Percentiles rank a stretch among this genome's conserved stretches.
Conservation (phyloP, 2,797 vertebrate genomes). For the Thaleichthys pacificus region DNA sequence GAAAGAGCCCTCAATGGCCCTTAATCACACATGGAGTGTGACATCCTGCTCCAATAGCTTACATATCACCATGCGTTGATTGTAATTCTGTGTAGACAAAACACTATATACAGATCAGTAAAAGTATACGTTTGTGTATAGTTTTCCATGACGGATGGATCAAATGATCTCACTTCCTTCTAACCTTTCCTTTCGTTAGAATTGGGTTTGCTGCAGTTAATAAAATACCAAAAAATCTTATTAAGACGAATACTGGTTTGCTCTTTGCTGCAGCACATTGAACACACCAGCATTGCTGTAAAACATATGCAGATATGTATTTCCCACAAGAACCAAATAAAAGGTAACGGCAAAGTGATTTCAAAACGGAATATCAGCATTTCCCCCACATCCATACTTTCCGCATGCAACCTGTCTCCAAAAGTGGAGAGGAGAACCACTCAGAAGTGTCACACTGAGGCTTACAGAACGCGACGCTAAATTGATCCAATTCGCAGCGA, state of each 20-base stretch:
- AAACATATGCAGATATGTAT: constrained; percentile 15
- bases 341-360: constrained; percentile 3
- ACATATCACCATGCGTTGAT: constrained; percentile 21
- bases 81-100: constrained; percentile 29
- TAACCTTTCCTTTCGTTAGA: neutral
- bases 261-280: neutral
- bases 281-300: neutral
- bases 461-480: constrained; percentile 37
- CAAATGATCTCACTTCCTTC: neutral
- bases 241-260: neutral
- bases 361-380: constrained; percentile 8
- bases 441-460: constrained; percentile 15
- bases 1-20: too few species aligned
- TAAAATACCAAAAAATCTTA: neutral
- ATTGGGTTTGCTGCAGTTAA: neutral
- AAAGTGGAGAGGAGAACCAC: neutral
- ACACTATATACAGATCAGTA: neutral
- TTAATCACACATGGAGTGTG: too few species aligned
- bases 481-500: constrained; percentile 34
- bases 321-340: constrained; percentile 8
- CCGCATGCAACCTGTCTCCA: constrained; percentile 18
- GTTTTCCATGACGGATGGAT: neutral
- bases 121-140: neutral
- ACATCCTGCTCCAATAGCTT: too few species aligned
- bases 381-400: constrained; percentile 8